Conservation (phyloP, 2,113 vertebrate species). For the Ochotona curzoniae region DNA sequence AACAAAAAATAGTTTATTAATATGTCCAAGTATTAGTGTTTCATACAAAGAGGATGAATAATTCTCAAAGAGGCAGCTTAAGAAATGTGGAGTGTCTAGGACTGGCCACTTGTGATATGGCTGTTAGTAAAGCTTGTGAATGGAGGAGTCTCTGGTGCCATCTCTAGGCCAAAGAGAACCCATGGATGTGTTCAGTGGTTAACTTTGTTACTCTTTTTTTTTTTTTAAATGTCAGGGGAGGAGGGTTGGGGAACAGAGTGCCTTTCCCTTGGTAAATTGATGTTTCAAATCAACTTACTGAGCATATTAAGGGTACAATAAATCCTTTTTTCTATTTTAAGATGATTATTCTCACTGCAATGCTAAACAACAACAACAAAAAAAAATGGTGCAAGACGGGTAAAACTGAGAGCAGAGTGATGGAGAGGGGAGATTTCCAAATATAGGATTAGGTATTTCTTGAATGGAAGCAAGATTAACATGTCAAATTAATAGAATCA, state of each 20-base stretch:
- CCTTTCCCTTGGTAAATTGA: not conserved
- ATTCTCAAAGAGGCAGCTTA: too few relatives aligned
- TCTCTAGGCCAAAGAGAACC: too few relatives aligned
- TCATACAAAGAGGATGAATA: not conserved
- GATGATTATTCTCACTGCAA: not conserved
- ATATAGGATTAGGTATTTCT: not conserved
- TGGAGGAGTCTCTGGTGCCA: too few relatives aligned
- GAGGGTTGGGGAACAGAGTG: too few relatives aligned
- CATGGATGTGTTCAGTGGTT: too few relatives aligned
- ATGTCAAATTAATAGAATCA: conserved; percentile 30
- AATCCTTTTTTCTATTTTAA: not conserved
- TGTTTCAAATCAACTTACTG: not conserved
- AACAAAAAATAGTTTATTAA: not conserved
- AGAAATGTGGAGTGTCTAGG: too few relatives aligned
- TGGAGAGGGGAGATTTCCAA: fast-evolving
- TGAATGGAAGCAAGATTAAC: conserved; percentile 18
- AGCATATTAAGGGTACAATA: not conserved
- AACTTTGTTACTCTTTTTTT: not conserved
- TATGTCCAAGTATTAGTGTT: not conserved
- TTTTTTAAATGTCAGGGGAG: too few relatives aligned
- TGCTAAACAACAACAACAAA: not conserved
- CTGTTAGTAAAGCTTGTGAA: not conserved
- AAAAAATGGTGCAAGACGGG: not conserved
- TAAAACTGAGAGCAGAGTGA: not conserved
- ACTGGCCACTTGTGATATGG: too few relatives aligned